Evolutionary conservation across 2,888 invertebrate genomes (phyloP).

Genomic region (Dynastes hyllus): DNA sequence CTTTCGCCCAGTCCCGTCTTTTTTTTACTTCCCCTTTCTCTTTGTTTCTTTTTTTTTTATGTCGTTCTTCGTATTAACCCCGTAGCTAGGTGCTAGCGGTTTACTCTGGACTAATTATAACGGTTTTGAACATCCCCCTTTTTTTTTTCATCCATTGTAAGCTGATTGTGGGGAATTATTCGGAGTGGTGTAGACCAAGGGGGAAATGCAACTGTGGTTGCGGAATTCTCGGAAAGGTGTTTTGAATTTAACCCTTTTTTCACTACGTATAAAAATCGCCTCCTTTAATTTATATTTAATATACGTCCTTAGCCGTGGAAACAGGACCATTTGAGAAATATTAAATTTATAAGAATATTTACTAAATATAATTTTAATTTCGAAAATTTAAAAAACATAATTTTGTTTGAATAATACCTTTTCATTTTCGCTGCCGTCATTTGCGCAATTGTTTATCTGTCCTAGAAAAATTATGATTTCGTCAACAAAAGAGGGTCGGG

Average conservation of each 20-base stretch:
- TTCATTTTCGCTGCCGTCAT: too few species aligned
- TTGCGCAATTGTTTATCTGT: too few species aligned
- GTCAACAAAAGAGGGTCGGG: too few species aligned
- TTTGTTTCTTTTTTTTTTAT: conserved; percentile 18
- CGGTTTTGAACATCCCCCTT: conserved; percentile 48
- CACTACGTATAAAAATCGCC: conserved; percentile 8
- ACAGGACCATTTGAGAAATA: too few species aligned
- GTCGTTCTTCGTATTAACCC: conserved; percentile 36
- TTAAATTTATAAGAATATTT: too few species aligned
- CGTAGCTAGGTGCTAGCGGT: conserved; percentile 21
- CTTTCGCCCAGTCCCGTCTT: conserved; percentile 3
- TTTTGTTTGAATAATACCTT: too few species aligned
- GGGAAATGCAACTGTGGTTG: background rate
- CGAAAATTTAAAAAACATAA: too few species aligned
- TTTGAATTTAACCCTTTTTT: conserved; percentile 23
- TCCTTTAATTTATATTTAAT: conserved; percentile 18
- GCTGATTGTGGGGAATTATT: conserved; percentile 48
- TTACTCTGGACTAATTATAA: conserved; percentile 42
- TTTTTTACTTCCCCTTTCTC: conserved; percentile 5
- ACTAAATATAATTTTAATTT: too few species aligned
- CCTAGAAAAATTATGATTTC: too few species aligned
- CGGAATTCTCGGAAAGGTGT: conserved; percentile 5
- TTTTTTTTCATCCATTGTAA: conserved; percentile 46
- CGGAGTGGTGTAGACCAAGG: background rate
- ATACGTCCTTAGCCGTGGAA: background rate